Evolutionary conservation across 2,113 vertebrate genomes (phyloP), one percentile per base, ranked within the genome.

Genomic region (Nothocercus nigrocapillus): DNA sequence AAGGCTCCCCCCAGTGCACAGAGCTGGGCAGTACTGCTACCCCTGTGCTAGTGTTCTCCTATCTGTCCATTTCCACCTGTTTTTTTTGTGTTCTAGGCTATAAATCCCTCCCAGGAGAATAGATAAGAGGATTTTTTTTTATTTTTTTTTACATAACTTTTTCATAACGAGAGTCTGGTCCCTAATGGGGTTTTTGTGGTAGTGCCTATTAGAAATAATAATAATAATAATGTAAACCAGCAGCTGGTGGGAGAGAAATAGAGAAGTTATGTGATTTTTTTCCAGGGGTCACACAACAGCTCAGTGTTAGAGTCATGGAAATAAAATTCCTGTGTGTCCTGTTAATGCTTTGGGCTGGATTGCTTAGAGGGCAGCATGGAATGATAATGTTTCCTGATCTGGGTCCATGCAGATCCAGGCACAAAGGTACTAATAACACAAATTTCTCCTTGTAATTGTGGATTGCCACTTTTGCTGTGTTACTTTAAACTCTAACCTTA

Each of bases 401-500:
- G 77, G 28, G 8, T 61, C 90, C 75, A 19, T 72, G 62, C 58
- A 83, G 61, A 73, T 70, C 63, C 66, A 78, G 47, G 56, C 38
- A 81, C 72, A 61, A 81, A 88, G 34, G 83, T 85, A 68, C 16
- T 1, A 73, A 78, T 64, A 47, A 78, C 75, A 28, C 47, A 86
- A 66, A 58, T n/a, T 1, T 2, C 51, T 88, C 77, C 80, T 94
- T 16, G 1, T 72, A 40, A 84, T 38, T 30, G 17, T 58, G 38
- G 53, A 27, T 79, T 93, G 83, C 82, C 21, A 42, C 80, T 95
- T 96, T 75, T 82, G 66, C 69, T 78, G 73, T 62, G 83, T 86
- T 95, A 42, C 84, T 89, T 90, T 90, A 92, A 92, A 64, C 56
- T 42, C 8, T 84, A 81, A 61, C 47, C 21, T 92, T 88, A 75